Evolutionary conservation across 2,888 invertebrate genomes (phyloP), one percentile per base, ranked within the genome.

Genomic region (Cephus rjabovi): DNA sequence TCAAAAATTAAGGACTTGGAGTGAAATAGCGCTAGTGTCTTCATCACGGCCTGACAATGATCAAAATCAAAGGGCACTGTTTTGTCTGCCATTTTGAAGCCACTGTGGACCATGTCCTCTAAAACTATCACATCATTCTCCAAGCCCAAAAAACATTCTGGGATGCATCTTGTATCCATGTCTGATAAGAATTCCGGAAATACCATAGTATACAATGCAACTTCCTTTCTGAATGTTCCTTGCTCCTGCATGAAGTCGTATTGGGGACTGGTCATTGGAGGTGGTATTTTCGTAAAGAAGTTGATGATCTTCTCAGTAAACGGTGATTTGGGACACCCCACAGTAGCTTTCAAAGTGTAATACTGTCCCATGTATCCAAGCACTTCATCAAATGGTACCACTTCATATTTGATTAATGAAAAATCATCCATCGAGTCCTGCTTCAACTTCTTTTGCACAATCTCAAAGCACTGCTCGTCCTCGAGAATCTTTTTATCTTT

Each of bases 31-130:
- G 95, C 94, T 69, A 95, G 89, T 81, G 94, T 93, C 83, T 93
- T 93, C 82, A 95, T 88, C 3, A 95, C 93, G 3, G 93, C 92
- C 80, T 93, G 92, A 75, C 94, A 94, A 85, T 95, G 95, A 37
- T 94, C 93, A 2, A 94, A 91, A 33, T 93, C 93, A 37, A 95
- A 91, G 0, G 95, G 94, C 79, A 93, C 92, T 74, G 93, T 93
- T 23, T 95, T 93, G 84, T 95, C 94, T 0, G 94, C 93, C 95
- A 95, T 95, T 75, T 92, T 91, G 83, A 94, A 95, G 0, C 94
- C 95, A 30, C 93, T 90, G 71, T 89, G 92, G 83, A 92, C 93
- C 92, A 95, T 91, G 83, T 95, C 95, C 87, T 95, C 95, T 81
- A 94, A 82, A 12, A 92, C 89, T 12, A 92, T 87, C 9, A 90